phyloP scores from a whole-genome alignment of 2,113 vertebrate genomes.

The Pyrgilauda ruficollis region DNA sequence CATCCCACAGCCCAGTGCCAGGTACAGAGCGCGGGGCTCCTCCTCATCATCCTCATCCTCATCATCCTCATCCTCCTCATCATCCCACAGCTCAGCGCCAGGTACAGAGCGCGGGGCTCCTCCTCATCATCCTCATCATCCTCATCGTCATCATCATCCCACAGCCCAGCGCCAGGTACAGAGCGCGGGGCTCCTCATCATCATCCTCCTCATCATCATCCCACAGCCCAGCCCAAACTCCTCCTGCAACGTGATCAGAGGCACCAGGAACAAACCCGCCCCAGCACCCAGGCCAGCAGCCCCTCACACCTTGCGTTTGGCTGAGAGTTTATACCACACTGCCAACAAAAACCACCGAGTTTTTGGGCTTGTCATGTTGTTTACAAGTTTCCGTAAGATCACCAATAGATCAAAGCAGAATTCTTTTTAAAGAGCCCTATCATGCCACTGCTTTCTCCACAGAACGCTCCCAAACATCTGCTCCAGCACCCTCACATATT shows the following conservation, averaged over 20 bases:
- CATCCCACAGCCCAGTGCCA: background rate
- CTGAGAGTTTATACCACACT: background rate
- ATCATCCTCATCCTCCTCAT: no score
- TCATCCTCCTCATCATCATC: accelerated
- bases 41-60: background rate
- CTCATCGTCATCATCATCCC: accelerated
- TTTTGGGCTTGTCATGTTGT: background rate
- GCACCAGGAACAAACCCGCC: background rate
- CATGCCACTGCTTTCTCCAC: accelerated
- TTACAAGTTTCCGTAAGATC: background rate
- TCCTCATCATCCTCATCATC: background rate
- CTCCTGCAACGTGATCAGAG: accelerated
- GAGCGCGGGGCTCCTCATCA: background rate
- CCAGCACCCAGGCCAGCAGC: background rate
- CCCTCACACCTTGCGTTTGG: background rate
- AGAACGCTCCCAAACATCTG: accelerated
- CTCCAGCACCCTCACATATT: accelerated
- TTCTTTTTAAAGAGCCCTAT: background rate
- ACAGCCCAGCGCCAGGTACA: no score
- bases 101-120: constrained; percentile 26
- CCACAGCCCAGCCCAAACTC: background rate
- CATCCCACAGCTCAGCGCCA: background rate
- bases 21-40: background rate
- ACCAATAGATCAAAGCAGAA: background rate
- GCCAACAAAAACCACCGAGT: background rate